A percentile compares a stretch with the other conserved stretches of the same genome.
phyloP scores from a whole-genome alignment of 2,888 invertebrate genomes.

The Euzophera pinguis region DNA sequence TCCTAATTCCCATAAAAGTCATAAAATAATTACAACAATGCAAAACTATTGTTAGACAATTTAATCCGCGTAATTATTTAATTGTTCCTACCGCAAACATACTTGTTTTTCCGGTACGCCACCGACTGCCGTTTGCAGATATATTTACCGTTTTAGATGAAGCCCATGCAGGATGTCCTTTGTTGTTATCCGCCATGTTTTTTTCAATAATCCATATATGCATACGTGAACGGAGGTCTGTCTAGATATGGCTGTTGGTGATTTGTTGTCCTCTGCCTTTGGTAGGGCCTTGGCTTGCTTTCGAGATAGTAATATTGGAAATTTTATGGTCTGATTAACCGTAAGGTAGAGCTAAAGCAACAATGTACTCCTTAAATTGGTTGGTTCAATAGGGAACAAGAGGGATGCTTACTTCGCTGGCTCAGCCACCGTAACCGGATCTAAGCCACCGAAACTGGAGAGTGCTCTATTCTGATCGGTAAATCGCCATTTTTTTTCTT shows the following conservation, averaged over 20 bases:
- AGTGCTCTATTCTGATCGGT: too few species aligned
- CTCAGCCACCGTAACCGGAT: too few species aligned
- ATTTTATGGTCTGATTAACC: not conserved
- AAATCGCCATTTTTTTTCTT: too few species aligned
- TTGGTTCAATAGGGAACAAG: too few species aligned
- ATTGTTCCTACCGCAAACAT: not conserved
- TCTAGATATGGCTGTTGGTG: not conserved
- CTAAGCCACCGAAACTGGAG: too few species aligned
- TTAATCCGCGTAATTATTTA: not conserved
- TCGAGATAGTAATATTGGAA: not conserved
- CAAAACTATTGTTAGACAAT: too few species aligned
- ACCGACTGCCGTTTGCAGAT: not conserved
- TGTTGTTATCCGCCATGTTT: not conserved
- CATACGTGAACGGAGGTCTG: not conserved
- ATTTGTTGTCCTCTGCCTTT: not conserved
- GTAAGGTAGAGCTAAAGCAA: not conserved
- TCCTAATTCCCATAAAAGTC: not conserved
- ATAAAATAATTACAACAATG: not conserved
- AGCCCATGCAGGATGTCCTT: not conserved
- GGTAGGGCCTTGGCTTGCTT: not conserved
- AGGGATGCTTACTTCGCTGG: too few species aligned
- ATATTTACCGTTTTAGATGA: not conserved
- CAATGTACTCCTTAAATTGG: too few species aligned
- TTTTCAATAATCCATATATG: slow-evolving; percentile 4
- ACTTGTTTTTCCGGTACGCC: not conserved